A percentile compares a stretch with the other conserved stretches of the same genome.
Evolutionary conservation across 1,140 invertebrate species (phyloP).

Genomic region (Procambarus clarkii): DNA sequence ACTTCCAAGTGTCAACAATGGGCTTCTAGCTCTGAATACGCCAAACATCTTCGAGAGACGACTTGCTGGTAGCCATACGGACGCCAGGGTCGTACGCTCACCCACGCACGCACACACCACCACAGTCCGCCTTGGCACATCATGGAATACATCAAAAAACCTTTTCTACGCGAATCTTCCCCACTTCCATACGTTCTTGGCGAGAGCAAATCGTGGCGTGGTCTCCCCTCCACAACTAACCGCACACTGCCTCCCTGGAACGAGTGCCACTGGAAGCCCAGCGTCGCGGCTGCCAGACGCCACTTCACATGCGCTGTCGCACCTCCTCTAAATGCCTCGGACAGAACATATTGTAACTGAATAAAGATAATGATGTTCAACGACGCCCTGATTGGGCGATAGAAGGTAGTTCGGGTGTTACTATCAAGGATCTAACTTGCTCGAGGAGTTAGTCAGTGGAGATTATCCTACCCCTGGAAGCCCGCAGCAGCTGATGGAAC

Average conservation of each 20-base stretch:
- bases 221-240: not conserved
- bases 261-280: not conserved
- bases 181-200: constrained; percentile 6
- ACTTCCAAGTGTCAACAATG: not conserved
- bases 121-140: not conserved
- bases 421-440: too few species aligned
- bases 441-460: too few species aligned
- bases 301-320: not conserved
- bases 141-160: not conserved
- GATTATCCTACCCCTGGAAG: not conserved
- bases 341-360: too few species aligned
- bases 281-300: not conserved
- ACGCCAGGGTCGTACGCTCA: not conserved
- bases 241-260: constrained; percentile 9
- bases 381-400: too few species aligned
- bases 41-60: not conserved
- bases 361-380: too few species aligned
- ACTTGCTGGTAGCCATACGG: not conserved
- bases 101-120: not conserved
- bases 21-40: not conserved
- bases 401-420: too few species aligned
- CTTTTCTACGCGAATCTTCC: constrained; percentile 2
- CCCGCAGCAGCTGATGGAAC: not conserved
- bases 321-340: too few species aligned
- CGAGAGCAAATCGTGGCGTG: not conserved